A percentile compares a stretch with the other conserved stretches of the same genome.
These are phyloP conservation scores for Parasteatoda lunata DNA, from an alignment of 2,888 invertebrate genomes.

Conservation along the genomic window DNA sequence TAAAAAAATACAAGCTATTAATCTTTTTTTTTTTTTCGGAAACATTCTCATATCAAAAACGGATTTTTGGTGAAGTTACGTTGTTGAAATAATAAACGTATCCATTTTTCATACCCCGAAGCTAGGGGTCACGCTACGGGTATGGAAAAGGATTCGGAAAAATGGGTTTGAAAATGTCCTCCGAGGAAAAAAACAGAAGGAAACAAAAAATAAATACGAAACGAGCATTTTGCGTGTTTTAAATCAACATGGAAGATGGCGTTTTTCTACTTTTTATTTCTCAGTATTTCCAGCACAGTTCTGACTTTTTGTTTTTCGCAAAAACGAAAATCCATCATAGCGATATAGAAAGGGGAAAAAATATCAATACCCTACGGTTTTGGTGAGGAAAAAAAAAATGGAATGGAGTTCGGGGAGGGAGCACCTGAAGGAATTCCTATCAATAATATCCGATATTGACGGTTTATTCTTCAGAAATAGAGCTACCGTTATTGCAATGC, in stretches of 20 bases:
- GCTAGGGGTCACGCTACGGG: slow-evolving; percentile 18
- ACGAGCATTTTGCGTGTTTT: slow-evolving; percentile 17
- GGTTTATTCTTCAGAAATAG: too few relatives aligned
- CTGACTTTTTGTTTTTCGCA: neutral
- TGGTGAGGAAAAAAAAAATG: too few relatives aligned
- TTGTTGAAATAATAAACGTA: slow-evolving; percentile 20
- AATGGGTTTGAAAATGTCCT: neutral
- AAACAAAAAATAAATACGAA: neutral
- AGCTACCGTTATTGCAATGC: too few relatives aligned
- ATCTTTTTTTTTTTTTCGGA: too few relatives aligned
- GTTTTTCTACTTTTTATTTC: slow-evolving; percentile 12
- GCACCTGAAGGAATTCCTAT: too few relatives aligned
- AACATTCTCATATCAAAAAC: too few relatives aligned
- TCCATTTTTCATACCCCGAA: neutral
- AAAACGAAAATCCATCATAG: neutral
- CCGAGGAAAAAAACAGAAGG: neutral
- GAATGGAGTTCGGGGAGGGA: too few relatives aligned
- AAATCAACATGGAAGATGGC: slow-evolving; percentile 14
- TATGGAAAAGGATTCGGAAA: neutral
- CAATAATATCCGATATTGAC: too few relatives aligned
- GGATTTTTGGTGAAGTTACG: neutral
- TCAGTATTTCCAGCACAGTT: neutral
- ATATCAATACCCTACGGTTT: too few relatives aligned
- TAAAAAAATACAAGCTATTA: too few relatives aligned
- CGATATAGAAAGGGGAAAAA: neutral